phyloP scores from a whole-genome alignment of 2,888 invertebrate species.

The Bugulina stolonifera region DNA sequence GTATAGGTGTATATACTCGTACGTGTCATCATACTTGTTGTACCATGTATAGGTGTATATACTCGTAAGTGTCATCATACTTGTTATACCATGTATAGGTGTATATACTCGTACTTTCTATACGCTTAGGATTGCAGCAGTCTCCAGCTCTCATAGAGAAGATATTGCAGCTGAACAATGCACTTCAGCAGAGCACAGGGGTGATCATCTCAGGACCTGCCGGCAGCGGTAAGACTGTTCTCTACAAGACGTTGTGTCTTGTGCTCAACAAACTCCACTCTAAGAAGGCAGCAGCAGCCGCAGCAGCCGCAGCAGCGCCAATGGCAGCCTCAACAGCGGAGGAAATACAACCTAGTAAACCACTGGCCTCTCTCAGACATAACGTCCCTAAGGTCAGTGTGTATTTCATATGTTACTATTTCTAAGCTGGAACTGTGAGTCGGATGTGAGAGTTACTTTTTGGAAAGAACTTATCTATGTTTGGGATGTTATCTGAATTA shows the following conservation, averaged over 20 bases:
- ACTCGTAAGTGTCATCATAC: too few species aligned
- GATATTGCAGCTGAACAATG: constrained; percentile 43
- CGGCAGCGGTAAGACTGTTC: constrained; percentile 48
- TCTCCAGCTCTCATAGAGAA: constrained; percentile 28
- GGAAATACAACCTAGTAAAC: neutral
- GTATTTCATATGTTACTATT: neutral
- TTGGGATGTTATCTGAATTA: too few species aligned
- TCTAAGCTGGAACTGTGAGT: too few species aligned
- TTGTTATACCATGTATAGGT: too few species aligned
- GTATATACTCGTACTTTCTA: too few species aligned
- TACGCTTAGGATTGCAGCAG: neutral
- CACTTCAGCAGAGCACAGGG: constrained; percentile 38
- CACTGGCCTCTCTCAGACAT: neutral
- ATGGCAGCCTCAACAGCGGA: neutral
- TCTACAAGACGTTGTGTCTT: constrained; percentile 38
- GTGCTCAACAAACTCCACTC: constrained; percentile 39
- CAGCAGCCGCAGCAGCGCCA: neutral
- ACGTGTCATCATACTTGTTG: too few species aligned
- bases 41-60: too few species aligned
- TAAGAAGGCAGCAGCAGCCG: neutral
- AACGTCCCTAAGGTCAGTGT: constrained; percentile 1
- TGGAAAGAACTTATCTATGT: too few species aligned
- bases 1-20: too few species aligned
- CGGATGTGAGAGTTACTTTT: neutral
- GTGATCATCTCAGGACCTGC: constrained; percentile 44